Conservation (phyloP, 2,113 vertebrate genomes). For the Falcunculus frontatus region DNA sequence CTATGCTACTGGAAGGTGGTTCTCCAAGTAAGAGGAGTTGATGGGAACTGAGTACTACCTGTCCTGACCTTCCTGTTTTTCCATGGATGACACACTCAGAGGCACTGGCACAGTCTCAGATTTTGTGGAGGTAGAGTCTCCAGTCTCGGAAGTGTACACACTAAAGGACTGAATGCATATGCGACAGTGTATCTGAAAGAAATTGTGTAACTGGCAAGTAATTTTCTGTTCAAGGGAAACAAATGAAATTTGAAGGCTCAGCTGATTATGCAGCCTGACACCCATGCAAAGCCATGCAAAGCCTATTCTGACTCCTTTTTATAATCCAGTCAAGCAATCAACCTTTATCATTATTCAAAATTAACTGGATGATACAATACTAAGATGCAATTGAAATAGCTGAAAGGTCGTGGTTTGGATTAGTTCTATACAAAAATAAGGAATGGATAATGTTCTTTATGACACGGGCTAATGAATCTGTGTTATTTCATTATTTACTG, state of each 20-base stretch:
- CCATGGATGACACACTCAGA: background rate
- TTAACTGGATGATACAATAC: background rate
- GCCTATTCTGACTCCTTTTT: background rate
- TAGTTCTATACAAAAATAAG: background rate
- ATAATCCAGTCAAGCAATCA: background rate
- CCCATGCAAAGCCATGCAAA: background rate
- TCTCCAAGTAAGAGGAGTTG: background rate
- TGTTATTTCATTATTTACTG: background rate
- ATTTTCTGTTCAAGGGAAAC: background rate
- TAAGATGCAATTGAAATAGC: background rate
- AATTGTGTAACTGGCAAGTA: background rate
- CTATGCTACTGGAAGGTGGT: background rate
- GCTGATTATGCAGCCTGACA: background rate
- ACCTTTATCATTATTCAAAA: background rate
- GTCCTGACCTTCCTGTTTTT: background rate
- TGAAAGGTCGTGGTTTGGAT: background rate
- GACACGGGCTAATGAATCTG: background rate
- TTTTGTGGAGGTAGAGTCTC: background rate
- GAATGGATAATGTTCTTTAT: background rate
- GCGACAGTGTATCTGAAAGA: rapidly evolving
- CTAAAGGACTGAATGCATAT: background rate
- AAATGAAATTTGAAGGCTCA: background rate
- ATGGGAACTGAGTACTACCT: background rate
- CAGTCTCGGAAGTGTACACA: rapidly evolving
- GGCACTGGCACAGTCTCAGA: background rate